These are phyloP conservation scores for Antheraea pernyi DNA, from an alignment of 1,140 invertebrate species.

Conservation along the genomic window DNA sequence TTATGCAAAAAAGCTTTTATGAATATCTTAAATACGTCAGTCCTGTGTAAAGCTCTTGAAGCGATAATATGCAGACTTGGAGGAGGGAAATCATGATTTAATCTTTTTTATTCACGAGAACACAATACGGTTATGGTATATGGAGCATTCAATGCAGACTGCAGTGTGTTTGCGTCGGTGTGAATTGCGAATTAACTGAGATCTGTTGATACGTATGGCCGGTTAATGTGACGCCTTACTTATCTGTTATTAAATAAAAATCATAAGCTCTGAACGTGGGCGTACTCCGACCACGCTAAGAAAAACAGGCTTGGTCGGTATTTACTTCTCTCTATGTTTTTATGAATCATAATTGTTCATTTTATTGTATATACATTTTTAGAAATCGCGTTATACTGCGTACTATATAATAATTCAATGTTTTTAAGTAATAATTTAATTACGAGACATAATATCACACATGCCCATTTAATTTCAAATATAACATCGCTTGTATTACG, in stretches of 20 bases:
- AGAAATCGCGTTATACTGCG: too few relatives aligned
- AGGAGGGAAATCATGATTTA: constrained; percentile 21
- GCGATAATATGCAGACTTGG: neutral
- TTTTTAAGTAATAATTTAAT: too few relatives aligned
- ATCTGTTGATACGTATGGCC: constrained; percentile 37
- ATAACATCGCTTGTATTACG: too few relatives aligned
- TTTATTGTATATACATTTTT: too few relatives aligned
- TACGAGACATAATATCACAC: too few relatives aligned
- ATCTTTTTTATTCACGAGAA: constrained; percentile 19
- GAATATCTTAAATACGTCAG: constrained; percentile 5
- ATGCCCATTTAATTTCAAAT: too few relatives aligned
- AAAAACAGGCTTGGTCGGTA: constrained; percentile 7
- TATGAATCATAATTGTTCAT: too few relatives aligned
- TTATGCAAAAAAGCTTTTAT: constrained; percentile 10
- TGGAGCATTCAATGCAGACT: constrained; percentile 20
- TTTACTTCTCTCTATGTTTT: too few relatives aligned
- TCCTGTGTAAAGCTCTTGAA: neutral
- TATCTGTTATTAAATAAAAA: constrained; percentile 51
- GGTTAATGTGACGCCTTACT: constrained; percentile 27
- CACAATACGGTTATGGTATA: constrained; percentile 11
- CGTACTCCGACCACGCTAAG: constrained; percentile 23
- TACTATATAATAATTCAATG: too few relatives aligned
- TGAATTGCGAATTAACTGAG: constrained; percentile 19
- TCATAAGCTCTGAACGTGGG: constrained; percentile 34
- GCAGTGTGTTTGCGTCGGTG: constrained; percentile 35